Conservation (phyloP, 2,797 vertebrate species). For the Thalassophryne amazonica region DNA sequence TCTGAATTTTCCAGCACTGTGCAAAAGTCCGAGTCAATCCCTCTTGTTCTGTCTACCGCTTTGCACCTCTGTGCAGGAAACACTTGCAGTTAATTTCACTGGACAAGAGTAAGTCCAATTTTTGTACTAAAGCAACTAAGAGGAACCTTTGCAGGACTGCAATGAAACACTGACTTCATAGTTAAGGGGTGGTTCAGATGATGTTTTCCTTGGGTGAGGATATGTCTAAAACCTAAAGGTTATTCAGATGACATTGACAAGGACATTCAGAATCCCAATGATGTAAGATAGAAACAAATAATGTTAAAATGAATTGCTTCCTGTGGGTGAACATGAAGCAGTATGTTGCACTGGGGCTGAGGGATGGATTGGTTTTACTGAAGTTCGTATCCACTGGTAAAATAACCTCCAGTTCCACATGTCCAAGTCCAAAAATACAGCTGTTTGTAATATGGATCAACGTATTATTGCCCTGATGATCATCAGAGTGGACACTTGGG, state of each 20-base stretch:
- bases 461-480: too few relatives aligned
- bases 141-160: constrained; percentile 1
- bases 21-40: constrained; percentile 43
- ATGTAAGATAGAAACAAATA: not conserved
- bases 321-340: too few relatives aligned
- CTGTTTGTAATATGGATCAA: too few relatives aligned
- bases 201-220: not conserved
- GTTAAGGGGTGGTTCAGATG: constrained; percentile 3
- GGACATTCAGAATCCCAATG: not conserved
- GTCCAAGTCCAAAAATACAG: too few relatives aligned
- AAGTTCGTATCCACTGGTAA: too few relatives aligned
- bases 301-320: too few relatives aligned
- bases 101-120: constrained; percentile 5
- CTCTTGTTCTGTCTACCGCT: constrained; percentile 43
- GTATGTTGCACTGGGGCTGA: too few relatives aligned
- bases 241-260: not conserved
- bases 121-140: constrained; percentile 2
- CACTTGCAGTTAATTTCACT: constrained; percentile 28
- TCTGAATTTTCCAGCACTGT: constrained; percentile 48
- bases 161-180: constrained; percentile 9
- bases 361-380: too few relatives aligned
- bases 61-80: constrained; percentile 16
- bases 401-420: too few relatives aligned
- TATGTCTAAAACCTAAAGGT: not conserved
- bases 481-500: too few relatives aligned